Conservation (phyloP, 1,140 invertebrate genomes). For the Akabosia matsudoensis region DNA sequence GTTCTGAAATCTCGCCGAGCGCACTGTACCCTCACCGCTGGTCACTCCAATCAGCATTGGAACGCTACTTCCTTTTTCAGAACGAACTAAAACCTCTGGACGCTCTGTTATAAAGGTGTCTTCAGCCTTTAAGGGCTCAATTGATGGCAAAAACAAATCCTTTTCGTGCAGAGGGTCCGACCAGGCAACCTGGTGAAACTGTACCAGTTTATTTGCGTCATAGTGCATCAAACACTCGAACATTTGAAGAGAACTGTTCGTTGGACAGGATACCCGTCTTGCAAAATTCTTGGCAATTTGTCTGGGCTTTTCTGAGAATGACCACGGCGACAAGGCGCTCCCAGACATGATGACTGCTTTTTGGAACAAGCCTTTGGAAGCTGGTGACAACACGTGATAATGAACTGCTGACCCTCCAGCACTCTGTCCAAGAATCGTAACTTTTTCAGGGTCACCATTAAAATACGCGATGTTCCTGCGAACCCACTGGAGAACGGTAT, state of each 20-base stretch:
- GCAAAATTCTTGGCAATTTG: background rate
- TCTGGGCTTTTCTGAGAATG: background rate
- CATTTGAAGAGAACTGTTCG: background rate
- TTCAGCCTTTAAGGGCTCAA: background rate
- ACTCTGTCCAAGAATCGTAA: conserved; percentile 31
- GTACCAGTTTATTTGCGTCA: background rate
- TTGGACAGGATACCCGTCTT: background rate
- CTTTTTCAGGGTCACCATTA: conserved; percentile 18
- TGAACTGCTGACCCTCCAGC: conserved; percentile 24
- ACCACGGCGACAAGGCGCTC: conserved; percentile 26
- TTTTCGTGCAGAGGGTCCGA: background rate
- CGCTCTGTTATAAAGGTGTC: background rate
- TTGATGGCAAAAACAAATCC: background rate
- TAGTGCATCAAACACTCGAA: background rate
- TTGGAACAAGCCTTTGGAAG: conserved; percentile 15
- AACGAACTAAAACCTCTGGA: background rate
- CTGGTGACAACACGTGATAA: conserved; percentile 31
- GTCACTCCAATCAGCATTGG: background rate
- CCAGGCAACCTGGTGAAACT: background rate
- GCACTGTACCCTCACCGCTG: background rate
- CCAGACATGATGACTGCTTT: conserved; percentile 22
- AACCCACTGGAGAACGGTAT: conserved; percentile 35
- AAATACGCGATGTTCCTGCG: conserved; percentile 28
- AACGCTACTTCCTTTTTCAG: background rate
- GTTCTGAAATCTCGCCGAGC: background rate